Conservation (phyloP, 2,888 invertebrate genomes). For the Scotopteryx bipunctaria region DNA sequence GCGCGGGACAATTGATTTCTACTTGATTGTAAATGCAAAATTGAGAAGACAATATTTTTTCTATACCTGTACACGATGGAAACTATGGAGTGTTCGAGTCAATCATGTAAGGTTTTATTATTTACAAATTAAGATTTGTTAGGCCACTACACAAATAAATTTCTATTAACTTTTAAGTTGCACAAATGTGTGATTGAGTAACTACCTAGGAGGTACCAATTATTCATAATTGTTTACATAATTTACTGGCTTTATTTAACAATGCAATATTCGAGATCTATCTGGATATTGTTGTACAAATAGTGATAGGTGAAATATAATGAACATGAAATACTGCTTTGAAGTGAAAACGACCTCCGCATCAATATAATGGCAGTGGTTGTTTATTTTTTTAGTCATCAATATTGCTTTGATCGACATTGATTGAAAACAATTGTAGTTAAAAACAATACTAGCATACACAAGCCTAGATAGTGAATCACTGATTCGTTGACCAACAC, state of each 20-base stretch:
- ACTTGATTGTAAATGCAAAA: constrained; percentile 29
- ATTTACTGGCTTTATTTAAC: too few species aligned
- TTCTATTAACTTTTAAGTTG: too few species aligned
- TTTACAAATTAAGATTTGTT: too few species aligned
- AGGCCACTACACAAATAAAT: too few species aligned
- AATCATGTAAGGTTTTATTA: constrained; percentile 51
- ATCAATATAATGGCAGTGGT: constrained; percentile 35
- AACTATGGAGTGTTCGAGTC: constrained; percentile 49
- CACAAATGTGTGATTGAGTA: too few species aligned
- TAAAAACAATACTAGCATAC: constrained; percentile 71
- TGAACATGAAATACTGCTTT: not conserved
- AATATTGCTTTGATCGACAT: constrained; percentile 54
- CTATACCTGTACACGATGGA: constrained; percentile 45
- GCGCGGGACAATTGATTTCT: constrained; percentile 27
- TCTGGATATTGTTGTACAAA: too few species aligned
- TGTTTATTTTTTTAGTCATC: constrained; percentile 53
- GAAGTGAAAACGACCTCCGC: not conserved
- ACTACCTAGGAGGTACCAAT: too few species aligned
- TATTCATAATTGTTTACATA: too few species aligned
- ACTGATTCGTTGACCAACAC: constrained; percentile 54
- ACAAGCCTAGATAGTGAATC: constrained; percentile 58
- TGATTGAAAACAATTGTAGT: constrained; percentile 66
- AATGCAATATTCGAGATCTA: too few species aligned
- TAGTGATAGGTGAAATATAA: constrained; percentile 1
- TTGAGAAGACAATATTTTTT: constrained; percentile 33